Conservation (phyloP, 2,888 invertebrate species). For the Melanostoma scalare region DNA sequence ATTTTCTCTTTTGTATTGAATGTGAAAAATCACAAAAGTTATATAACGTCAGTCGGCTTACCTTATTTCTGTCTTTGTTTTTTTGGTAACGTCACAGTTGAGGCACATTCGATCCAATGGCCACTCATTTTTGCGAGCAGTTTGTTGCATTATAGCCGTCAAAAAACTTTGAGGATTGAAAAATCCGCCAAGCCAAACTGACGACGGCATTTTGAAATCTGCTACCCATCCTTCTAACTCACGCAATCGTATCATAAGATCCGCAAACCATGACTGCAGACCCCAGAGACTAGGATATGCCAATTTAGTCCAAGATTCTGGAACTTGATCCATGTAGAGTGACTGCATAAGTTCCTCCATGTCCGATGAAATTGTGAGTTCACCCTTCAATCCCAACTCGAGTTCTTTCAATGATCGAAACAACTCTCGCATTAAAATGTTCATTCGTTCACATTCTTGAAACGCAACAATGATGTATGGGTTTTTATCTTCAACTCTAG, state of each 20-base stretch:
- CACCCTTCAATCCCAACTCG: slow-evolving; percentile 95
- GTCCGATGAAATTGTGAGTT: slow-evolving; percentile 94
- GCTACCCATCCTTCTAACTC: slow-evolving; percentile 94
- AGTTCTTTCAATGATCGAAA: slow-evolving; percentile 91
- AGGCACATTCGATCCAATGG: slow-evolving; percentile 97
- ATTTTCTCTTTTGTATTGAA: no score
- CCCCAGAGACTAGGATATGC: slow-evolving; percentile 95
- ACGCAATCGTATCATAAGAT: slow-evolving; percentile 89
- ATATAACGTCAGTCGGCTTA: slow-evolving; percentile 78
- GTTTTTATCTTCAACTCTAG: slow-evolving; percentile 93
- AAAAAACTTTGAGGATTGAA: slow-evolving; percentile 98
- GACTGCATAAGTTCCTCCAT: slow-evolving; percentile 94
- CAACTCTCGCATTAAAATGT: slow-evolving; percentile 91
- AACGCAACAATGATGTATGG: slow-evolving; percentile 96
- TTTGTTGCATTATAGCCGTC: slow-evolving; percentile 98
- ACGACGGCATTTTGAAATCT: slow-evolving; percentile 93
- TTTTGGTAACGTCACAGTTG: slow-evolving; percentile 97
- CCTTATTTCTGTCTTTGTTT: slow-evolving; percentile 91
- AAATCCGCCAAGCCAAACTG: slow-evolving; percentile 96
- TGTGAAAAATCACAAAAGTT: slow-evolving; percentile 10
- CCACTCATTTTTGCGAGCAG: slow-evolving; percentile 97
- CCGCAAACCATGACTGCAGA: slow-evolving; percentile 93
- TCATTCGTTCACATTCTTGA: slow-evolving; percentile 98
- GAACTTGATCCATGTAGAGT: slow-evolving; percentile 95
- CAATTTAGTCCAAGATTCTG: slow-evolving; percentile 90